Percentiles rank a stretch among this genome's conserved stretches.
phyloP scores from a whole-genome alignment of 37 sponge, comb jelly and placozoan genomes.

The Mnemiopsis leidyi region DNA sequence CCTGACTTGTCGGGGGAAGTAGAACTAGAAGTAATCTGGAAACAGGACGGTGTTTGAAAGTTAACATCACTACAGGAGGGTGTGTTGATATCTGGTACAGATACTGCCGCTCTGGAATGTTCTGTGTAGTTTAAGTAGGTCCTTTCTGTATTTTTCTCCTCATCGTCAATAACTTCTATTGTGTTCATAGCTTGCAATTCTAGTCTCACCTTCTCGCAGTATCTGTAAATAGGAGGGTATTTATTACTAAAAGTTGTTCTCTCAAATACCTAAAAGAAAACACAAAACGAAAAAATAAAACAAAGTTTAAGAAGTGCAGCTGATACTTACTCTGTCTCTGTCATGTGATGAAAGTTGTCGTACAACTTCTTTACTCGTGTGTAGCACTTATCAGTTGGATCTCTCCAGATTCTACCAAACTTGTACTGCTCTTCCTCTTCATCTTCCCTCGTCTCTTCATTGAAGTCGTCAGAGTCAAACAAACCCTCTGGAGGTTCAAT shows the following conservation, averaged over 20 bases:
- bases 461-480: too few species aligned
- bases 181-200: not conserved
- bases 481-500: too few species aligned
- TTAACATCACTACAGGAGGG: not conserved
- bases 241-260: too few species aligned
- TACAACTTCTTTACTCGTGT: not conserved
- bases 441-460: not conserved
- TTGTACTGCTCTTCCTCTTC: not conserved
- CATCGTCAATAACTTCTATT: not conserved
- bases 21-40: too few species aligned
- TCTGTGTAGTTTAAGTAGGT: not conserved
- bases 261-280: too few species aligned
- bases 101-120: not conserved
- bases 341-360: not conserved
- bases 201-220: not conserved
- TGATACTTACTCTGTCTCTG: not conserved
- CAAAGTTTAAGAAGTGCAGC: too few species aligned
- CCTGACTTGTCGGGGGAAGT: too few species aligned
- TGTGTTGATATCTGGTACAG: not conserved
- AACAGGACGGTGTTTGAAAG: too few species aligned
- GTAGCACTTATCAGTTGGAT: not conserved
- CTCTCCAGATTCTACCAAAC: not conserved
- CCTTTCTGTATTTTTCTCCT: not conserved
- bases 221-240: not conserved
- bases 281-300: too few species aligned